Conservation (phyloP, 2,113 vertebrate species). For the Myotis brandtii region DNA sequence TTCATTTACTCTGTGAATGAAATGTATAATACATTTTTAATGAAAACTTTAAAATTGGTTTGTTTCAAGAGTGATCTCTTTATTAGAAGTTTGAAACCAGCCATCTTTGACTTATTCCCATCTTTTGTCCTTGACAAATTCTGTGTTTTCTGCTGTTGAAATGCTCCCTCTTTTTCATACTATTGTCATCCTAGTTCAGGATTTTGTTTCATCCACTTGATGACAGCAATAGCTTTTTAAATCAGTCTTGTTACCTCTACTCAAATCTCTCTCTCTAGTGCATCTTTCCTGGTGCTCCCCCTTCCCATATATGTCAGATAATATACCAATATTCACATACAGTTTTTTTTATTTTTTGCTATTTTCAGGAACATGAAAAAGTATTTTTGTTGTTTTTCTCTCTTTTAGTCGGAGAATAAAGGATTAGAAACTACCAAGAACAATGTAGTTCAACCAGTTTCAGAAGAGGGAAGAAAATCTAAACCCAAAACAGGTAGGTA, state of each 20-base stretch:
- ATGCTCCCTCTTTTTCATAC: not conserved
- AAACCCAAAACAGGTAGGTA: slow-evolving; percentile 84
- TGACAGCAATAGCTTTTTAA: slow-evolving; percentile 14
- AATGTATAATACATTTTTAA: slow-evolving; percentile 12
- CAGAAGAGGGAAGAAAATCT: slow-evolving; percentile 83
- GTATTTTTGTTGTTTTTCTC: slow-evolving; percentile 62
- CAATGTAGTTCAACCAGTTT: slow-evolving; percentile 75
- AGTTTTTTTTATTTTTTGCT: slow-evolving; percentile 36
- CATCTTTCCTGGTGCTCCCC: not conserved
- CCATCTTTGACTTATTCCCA: slow-evolving; percentile 34
- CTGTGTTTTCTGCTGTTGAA: slow-evolving; percentile 5
- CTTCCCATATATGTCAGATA: slow-evolving; percentile 41
- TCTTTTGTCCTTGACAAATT: slow-evolving; percentile 50
- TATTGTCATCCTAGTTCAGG: slow-evolving; percentile 19
- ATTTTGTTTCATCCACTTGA: slow-evolving; percentile 44
- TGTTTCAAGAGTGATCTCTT: slow-evolving; percentile 25
- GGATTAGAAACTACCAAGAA: slow-evolving; percentile 87
- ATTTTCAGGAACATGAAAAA: slow-evolving; percentile 43
- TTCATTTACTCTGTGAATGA: slow-evolving; percentile 3
- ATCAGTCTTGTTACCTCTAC: not conserved
- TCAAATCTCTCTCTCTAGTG: slow-evolving; percentile 16
- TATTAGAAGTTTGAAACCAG: slow-evolving; percentile 32
- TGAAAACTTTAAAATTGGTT: slow-evolving; percentile 44
- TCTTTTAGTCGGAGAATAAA: slow-evolving; percentile 86
- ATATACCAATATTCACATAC: not conserved